These are phyloP conservation scores for Chrysodeixis includens DNA, from an alignment of 2,888 invertebrate genomes.

Conservation along the genomic window DNA sequence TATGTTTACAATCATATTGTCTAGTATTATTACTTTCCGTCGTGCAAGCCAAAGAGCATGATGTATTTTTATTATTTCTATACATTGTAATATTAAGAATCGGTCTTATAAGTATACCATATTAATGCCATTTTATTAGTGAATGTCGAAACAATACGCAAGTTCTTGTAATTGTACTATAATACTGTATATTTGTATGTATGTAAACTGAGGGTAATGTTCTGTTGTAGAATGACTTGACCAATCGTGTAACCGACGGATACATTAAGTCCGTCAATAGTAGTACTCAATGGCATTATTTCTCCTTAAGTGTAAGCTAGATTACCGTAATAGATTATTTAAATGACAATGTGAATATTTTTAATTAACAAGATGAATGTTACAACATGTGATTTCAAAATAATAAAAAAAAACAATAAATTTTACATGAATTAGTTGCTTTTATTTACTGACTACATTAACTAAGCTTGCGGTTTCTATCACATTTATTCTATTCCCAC, in stretches of 20 bases:
- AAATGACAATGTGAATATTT: slow-evolving; percentile 91
- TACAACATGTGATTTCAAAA: slow-evolving; percentile 90
- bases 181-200: slow-evolving; percentile 88
- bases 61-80: slow-evolving; percentile 87
- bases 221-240: slow-evolving; percentile 85
- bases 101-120: slow-evolving; percentile 84
- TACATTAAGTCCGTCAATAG: slow-evolving; percentile 73
- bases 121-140: slow-evolving; percentile 88
- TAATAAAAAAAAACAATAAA: slow-evolving; percentile 90
- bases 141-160: slow-evolving; percentile 83
- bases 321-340: slow-evolving; percentile 90
- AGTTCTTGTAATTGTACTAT: slow-evolving; percentile 85
- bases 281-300: slow-evolving; percentile 88
- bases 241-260: slow-evolving; percentile 85
- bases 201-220: slow-evolving; percentile 83
- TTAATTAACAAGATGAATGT: slow-evolving; percentile 91
- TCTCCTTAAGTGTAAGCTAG: slow-evolving; percentile 88
- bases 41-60: slow-evolving; percentile 90
- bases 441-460: slow-evolving; percentile 50
- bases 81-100: slow-evolving; percentile 83
- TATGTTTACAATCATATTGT: slow-evolving; percentile 74
- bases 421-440: slow-evolving; percentile 84
- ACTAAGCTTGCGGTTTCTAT: background rate
- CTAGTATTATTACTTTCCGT: slow-evolving; percentile 81
- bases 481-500: too few species aligned